A percentile compares a stretch with the other conserved stretches of the same genome.
Evolutionary conservation across 2,888 invertebrate genomes (phyloP).

Genomic region (Metalampra italica): DNA sequence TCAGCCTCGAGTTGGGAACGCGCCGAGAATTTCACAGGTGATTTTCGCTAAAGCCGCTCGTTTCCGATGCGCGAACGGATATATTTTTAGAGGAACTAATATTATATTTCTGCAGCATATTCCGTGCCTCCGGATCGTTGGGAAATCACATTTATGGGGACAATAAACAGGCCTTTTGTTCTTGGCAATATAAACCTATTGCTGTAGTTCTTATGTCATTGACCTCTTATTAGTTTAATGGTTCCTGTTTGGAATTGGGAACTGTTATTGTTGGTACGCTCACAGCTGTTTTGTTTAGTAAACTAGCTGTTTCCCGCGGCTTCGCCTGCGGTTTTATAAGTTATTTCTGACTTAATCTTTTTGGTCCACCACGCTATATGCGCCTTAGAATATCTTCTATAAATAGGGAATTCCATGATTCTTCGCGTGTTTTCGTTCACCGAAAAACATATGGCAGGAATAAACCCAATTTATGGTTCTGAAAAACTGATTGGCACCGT

Average conservation of each 20-base stretch:
- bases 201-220: background rate
- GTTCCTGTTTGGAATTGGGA: background rate
- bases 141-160: conserved; percentile 4
- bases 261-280: too few species aligned
- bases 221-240: background rate
- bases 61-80: conserved; percentile 47
- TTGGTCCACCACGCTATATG: too few species aligned
- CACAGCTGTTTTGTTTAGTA: background rate
- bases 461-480: too few species aligned
- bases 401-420: too few species aligned
- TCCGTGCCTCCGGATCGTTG: background rate
- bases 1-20: conserved; percentile 36
- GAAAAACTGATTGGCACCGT: too few species aligned
- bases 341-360: too few species aligned
- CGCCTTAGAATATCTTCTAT: too few species aligned
- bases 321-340: too few species aligned
- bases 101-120: conserved; percentile 42
- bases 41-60: conserved; percentile 49
- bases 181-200: background rate
- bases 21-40: conserved; percentile 55
- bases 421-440: too few species aligned
- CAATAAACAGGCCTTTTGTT: background rate
- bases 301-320: too few species aligned
- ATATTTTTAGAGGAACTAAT: conserved; percentile 56
- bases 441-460: too few species aligned